Evolutionary conservation across 2,113 vertebrate species (phyloP).

Genomic region (Manacus vitellinus): DNA sequence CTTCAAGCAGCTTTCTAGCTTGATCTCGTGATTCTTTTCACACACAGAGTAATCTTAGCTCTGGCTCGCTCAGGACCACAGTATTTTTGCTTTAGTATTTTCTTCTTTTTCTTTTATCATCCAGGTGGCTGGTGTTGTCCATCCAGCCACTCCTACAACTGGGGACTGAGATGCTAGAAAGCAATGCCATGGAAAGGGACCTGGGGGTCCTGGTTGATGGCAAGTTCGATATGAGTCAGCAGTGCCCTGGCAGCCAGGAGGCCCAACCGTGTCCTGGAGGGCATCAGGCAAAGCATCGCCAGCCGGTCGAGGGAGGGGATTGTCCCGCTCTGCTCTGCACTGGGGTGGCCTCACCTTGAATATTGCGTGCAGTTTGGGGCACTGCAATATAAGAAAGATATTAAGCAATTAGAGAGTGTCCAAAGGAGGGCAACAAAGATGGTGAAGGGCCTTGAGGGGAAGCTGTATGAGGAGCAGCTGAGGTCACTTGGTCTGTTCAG

Average conservation of each 20-base stretch:
- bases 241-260: background rate
- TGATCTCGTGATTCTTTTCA: no score
- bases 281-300: background rate
- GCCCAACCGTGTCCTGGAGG: background rate
- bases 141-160: background rate
- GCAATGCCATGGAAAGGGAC: background rate
- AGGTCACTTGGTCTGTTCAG: background rate
- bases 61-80: no score
- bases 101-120: no score
- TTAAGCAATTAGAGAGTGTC: background rate
- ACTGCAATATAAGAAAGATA: background rate
- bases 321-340: background rate
- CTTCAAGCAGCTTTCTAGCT: no score
- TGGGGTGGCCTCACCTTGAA: background rate
- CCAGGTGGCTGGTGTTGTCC: no score
- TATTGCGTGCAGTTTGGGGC: background rate
- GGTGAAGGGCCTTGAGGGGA: background rate
- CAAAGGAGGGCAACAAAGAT: background rate
- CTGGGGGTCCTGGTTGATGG: background rate
- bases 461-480: background rate
- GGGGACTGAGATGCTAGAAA: background rate
- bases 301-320: background rate
- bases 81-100: no score
- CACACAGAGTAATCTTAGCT: no score
- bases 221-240: background rate